Conservation (phyloP, 2,888 invertebrate genomes). For the Phortica magna region DNA sequence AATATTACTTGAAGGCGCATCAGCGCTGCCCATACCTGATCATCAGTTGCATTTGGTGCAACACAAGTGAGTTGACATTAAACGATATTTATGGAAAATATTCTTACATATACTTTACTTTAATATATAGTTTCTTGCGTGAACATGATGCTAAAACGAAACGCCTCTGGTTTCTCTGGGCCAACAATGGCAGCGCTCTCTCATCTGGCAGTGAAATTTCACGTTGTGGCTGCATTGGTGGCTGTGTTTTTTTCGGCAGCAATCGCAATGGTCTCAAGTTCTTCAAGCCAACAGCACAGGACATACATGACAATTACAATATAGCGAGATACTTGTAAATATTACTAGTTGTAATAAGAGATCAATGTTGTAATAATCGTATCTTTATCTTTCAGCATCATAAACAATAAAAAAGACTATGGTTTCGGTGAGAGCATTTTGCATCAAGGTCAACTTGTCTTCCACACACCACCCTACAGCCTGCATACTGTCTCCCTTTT, state of each 20-base stretch:
- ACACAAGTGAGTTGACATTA: constrained; percentile 81
- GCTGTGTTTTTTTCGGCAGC: constrained; percentile 95
- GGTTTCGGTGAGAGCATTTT: constrained; percentile 97
- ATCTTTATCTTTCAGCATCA: constrained; percentile 79
- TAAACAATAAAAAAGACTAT: constrained; percentile 88
- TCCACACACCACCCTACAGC: constrained; percentile 93
- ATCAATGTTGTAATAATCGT: constrained; percentile 3
- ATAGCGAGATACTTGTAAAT: constrained; percentile 82
- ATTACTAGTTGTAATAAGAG: constrained; percentile 7
- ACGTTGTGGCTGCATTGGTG: constrained; percentile 97
- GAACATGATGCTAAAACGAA: constrained; percentile 91
- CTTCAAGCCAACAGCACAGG: constrained; percentile 90
- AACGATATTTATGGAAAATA: background rate
- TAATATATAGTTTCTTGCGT: constrained; percentile 81
- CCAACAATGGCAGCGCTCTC: constrained; percentile 74
- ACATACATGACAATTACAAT: constrained; percentile 89
- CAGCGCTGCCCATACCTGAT: constrained; percentile 87
- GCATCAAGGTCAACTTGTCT: constrained; percentile 90
- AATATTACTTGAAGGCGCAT: constrained; percentile 91
- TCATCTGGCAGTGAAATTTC: constrained; percentile 81
- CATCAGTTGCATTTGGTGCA: constrained; percentile 88
- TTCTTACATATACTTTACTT: background rate
- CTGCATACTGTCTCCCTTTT: constrained; percentile 87
- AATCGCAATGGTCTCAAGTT: constrained; percentile 93
- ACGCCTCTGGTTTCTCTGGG: constrained; percentile 97